Evolutionary conservation across 2,113 vertebrate genomes (phyloP), one percentile per base, ranked within the genome.

Genomic region (Oxygymnocypris stewartii): DNA sequence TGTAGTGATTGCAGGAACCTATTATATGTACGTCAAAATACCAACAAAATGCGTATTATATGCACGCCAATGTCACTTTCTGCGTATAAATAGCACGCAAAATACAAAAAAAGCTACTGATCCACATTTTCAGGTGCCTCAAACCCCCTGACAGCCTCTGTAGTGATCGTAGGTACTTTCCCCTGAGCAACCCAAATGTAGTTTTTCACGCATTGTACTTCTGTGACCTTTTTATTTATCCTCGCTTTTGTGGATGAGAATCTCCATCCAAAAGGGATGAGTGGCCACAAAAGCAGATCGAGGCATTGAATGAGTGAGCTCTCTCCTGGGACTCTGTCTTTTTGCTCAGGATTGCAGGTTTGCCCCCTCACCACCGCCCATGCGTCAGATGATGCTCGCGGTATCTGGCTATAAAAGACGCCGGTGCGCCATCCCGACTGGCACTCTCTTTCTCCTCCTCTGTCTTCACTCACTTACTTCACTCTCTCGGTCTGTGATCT

Each of bases 311-410:
- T 65, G 63, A 51, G 10, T 25, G 65, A 40, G 18, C 88, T 77
- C 85, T 88, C 89, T 92, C 93, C 49, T 40, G 92, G 88, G 90
- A 90, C 85, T 31, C 87, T 87, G 84, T 81, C 79, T 91, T 94
- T 93, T 88, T 93, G 94, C 92, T 88, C 84, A 87, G 92, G 89
- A 86, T 88, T 92, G 92, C 93, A 94, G 93, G 93, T 94, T 92
- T 90, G 89, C 91, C 91, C 83, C 65, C 81, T 88, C 59, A 80
- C 90, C 85, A 88, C 67, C 76, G 88, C 86, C 88, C 76, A 91
- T 94, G 93, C 94, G 94, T 94, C 94, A 95, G 79, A 93, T 94
- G 94, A 94, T 91, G 94, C 93, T 86, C 88, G 84, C 28, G 85
- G 85, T 80, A 87, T 81, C 76, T 73, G 88, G 6, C 87, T 94